Percentiles rank a stretch among this genome's conserved stretches.
phyloP scores from a whole-genome alignment of 2,113 vertebrate species.

The Variabilichromis moorii region DNA sequence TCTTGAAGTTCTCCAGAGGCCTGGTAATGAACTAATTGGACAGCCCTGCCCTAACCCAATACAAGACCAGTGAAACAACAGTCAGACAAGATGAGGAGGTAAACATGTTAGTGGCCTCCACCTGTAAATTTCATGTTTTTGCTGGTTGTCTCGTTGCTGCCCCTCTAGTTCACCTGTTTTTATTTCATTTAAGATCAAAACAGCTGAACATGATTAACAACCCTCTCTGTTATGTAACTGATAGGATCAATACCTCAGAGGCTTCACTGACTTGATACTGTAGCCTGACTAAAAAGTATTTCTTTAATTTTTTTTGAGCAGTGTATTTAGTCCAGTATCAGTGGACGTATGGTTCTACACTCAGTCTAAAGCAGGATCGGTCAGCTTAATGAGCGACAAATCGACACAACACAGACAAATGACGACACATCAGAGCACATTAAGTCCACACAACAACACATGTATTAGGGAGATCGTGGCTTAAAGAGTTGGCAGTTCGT shows the following conservation, averaged over 20 bases:
- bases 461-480: accelerated
- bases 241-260: neutral
- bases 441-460: accelerated
- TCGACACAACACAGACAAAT: neutral
- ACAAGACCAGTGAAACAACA: neutral
- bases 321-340: neutral
- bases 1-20: neutral
- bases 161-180: neutral
- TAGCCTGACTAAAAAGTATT: neutral
- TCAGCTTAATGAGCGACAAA: neutral
- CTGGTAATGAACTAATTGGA: neutral
- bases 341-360: neutral
- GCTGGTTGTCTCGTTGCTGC: neutral
- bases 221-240: neutral
- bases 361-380: neutral
- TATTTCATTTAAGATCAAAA: neutral
- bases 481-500: accelerated
- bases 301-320: accelerated
- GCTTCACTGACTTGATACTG: neutral
- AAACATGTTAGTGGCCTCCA: neutral
- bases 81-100: neutral
- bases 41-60: neutral
- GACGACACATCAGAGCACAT: neutral
- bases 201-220: neutral
- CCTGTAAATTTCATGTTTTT: neutral